Evolutionary conservation across 1,140 invertebrate genomes (phyloP).

Genomic region (Venturia canescens): DNA sequence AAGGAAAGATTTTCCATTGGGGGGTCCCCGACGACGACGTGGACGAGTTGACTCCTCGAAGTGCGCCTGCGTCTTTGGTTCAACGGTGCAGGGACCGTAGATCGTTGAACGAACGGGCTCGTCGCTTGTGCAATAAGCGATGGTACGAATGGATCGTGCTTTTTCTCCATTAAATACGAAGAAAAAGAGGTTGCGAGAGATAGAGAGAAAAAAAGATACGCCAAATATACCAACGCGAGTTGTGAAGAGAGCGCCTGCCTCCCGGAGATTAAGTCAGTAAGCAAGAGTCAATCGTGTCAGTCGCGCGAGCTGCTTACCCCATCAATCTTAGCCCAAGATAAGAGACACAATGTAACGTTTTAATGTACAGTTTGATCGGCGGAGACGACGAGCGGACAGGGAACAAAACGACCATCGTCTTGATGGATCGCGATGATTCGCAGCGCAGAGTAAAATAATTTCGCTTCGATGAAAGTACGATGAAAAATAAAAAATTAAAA

Average conservation of each 20-base stretch:
- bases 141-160: slow-evolving; percentile 15
- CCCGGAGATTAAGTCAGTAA: slow-evolving; percentile 6
- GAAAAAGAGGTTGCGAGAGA: not conserved
- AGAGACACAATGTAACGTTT: not conserved
- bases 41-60: not conserved
- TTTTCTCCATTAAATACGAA: slow-evolving; percentile 16
- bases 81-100: slow-evolving; percentile 14
- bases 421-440: not conserved
- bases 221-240: slow-evolving; percentile 1
- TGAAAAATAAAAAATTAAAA: no score
- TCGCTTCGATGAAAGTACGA: not conserved
- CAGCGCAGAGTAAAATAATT: not conserved
- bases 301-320: slow-evolving; percentile 4
- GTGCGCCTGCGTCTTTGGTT: slow-evolving; percentile 5
- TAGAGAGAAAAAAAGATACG: not conserved
- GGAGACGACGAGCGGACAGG: not conserved
- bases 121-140: slow-evolving; percentile 17
- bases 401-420: not conserved
- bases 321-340: not conserved
- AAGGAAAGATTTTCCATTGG: slow-evolving; percentile 11
- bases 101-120: slow-evolving; percentile 5
- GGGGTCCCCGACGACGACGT: not conserved
- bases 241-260: not conserved
- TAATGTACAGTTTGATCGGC: not conserved
- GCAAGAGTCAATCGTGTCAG: slow-evolving; percentile 7